Percentiles rank a stretch among this genome's conserved stretches.
phyloP scores from a whole-genome alignment of 2,113 vertebrate genomes.

The Chascanopsetta lugubris region DNA sequence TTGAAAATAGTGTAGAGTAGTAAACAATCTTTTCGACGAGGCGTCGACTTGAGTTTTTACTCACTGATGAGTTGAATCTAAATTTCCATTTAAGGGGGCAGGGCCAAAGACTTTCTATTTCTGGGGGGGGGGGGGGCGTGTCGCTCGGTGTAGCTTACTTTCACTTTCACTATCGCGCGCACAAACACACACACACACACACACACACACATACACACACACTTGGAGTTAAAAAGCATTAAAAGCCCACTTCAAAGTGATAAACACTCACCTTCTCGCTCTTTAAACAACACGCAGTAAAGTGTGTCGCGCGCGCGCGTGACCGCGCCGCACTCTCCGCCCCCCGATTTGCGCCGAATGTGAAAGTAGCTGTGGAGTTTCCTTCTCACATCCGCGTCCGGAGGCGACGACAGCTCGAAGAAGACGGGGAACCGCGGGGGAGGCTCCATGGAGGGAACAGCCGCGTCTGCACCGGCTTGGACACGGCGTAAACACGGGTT shows the following conservation, averaged over 20 bases:
- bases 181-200: neutral
- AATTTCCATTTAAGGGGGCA: neutral
- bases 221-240: too few relatives aligned
- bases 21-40: too few relatives aligned
- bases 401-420: conserved; percentile 28
- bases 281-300: conserved; percentile 53
- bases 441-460: neutral
- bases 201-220: neutral
- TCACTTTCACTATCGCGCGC: neutral
- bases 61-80: too few relatives aligned
- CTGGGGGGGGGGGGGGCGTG: too few relatives aligned
- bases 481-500: too few relatives aligned
- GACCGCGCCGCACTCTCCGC: conserved; percentile 59
- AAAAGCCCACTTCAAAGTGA: too few relatives aligned
- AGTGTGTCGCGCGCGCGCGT: neutral
- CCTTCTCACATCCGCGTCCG: conserved; percentile 5
- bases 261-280: conserved; percentile 45
- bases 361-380: conserved; percentile 49
- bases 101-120: neutral
- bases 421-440: conserved; percentile 12
- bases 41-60: too few relatives aligned
- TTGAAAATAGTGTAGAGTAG: too few relatives aligned
- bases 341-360: conserved; percentile 53
- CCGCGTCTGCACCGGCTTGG: too few relatives aligned
- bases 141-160: neutral